Conservation (phyloP, 2,113 vertebrate species). For the Pangasianodon gigas region DNA sequence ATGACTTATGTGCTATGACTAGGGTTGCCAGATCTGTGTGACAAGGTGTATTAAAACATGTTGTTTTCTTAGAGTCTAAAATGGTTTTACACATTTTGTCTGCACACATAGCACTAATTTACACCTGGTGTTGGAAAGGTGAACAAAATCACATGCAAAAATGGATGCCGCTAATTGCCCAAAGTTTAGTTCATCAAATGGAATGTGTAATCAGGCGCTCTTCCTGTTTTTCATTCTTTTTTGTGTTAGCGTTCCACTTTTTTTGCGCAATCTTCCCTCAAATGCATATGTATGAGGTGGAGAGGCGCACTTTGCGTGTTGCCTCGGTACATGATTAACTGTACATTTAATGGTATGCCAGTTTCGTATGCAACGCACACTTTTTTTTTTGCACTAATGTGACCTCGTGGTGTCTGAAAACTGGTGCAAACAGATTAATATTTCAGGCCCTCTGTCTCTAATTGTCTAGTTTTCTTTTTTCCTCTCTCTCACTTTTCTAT, state of each 20-base stretch:
- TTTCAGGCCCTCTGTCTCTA: not conserved
- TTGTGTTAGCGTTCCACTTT: not conserved
- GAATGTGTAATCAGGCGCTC: not conserved
- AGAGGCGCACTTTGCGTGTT: not conserved
- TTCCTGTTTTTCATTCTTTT: not conserved
- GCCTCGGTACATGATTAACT: constrained; percentile 1
- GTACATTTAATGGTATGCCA: no score
- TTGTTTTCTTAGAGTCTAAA: not conserved
- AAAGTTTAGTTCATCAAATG: not conserved
- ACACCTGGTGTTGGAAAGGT: constrained; percentile 9
- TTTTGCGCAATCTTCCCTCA: not conserved
- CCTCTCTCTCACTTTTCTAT: not conserved
- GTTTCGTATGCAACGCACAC: not conserved
- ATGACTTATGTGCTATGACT: not conserved
- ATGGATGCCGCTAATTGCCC: not conserved
- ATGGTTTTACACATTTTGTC: not conserved
- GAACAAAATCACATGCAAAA: constrained; percentile 8
- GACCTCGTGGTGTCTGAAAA: not conserved
- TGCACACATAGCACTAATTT: constrained; percentile 1
- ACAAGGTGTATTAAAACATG: not conserved
- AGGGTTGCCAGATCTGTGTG: not conserved
- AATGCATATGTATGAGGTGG: not conserved
- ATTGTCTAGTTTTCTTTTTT: not conserved
- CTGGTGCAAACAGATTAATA: not conserved
- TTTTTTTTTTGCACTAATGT: not conserved